Evolutionary conservation across 2,797 vertebrate species (phyloP).

Genomic region (Leuciscus waleckii): DNA sequence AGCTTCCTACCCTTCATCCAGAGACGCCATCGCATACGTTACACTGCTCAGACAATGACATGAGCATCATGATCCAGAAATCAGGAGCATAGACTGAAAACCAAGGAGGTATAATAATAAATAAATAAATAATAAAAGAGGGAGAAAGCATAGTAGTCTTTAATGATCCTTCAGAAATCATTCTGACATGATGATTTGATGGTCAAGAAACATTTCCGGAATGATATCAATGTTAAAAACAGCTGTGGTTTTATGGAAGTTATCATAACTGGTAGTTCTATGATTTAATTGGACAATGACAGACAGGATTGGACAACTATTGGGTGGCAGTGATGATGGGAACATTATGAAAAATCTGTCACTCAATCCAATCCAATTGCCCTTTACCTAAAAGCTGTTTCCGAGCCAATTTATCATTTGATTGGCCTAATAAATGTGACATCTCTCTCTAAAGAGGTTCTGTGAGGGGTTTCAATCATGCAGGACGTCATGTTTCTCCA

Average conservation of each 20-base stretch:
- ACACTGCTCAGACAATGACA: background rate
- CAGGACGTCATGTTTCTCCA: background rate
- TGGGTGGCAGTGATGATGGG: background rate
- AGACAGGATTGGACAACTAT: background rate
- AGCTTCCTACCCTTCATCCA: constrained; percentile 62
- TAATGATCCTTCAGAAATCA: background rate
- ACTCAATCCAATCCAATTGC: constrained; percentile 3
- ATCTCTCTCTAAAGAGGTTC: background rate
- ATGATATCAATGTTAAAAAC: background rate
- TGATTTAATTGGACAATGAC: background rate
- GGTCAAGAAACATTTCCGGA: background rate
- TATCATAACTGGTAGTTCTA: background rate
- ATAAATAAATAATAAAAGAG: background rate
- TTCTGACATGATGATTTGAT: background rate
- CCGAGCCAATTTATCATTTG: background rate
- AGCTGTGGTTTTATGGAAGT: background rate
- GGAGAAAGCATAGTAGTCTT: background rate
- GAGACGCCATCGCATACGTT: background rate
- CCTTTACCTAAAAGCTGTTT: background rate
- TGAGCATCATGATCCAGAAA: background rate
- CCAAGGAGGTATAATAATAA: too few species aligned
- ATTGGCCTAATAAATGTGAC: background rate
- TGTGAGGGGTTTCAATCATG: background rate
- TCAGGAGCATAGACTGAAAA: background rate
- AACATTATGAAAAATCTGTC: background rate